Evolutionary conservation across 1,140 invertebrate species (phyloP).

Genomic region (Laupala kohalensis): DNA sequence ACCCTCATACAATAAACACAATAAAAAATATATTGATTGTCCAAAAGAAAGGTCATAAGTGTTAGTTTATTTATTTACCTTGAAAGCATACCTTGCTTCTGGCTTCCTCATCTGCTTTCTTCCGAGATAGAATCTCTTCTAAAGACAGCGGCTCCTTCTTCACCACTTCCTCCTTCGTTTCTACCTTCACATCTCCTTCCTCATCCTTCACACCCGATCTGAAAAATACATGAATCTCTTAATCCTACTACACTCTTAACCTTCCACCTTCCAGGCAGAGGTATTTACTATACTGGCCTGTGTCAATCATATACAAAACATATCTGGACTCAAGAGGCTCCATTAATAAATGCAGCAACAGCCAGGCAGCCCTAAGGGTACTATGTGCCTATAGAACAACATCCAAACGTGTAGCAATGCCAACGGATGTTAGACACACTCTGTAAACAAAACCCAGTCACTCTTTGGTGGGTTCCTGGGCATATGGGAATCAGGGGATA

Average conservation of each 20-base stretch:
- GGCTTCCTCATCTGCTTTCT: slow-evolving; percentile 90
- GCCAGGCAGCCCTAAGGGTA: background rate
- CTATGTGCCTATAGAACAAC: no score
- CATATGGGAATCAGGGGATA: no score
- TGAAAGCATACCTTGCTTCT: slow-evolving; percentile 61
- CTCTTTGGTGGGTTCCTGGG: no score
- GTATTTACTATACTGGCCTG: no score
- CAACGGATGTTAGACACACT: no score
- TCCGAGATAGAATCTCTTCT: slow-evolving; percentile 90
- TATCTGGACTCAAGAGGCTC: background rate
- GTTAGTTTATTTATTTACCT: no score
- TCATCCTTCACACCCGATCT: slow-evolving; percentile 22
- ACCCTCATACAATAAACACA: no score
- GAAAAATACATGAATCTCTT: slow-evolving; percentile 20
- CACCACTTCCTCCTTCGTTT: slow-evolving; percentile 24
- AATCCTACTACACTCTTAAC: slow-evolving; percentile 29
- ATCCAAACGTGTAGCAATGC: no score
- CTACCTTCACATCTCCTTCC: slow-evolving; percentile 25
- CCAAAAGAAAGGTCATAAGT: slow-evolving; percentile 11
- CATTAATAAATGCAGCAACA: background rate
- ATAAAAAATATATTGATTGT: no score
- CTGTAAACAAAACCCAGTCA: no score
- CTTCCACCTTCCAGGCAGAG: background rate
- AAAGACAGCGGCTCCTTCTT: slow-evolving; percentile 88
- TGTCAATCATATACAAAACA: no score